Evolutionary conservation across 2,888 invertebrate species (phyloP).

Genomic region (Drosophila robusta): DNA sequence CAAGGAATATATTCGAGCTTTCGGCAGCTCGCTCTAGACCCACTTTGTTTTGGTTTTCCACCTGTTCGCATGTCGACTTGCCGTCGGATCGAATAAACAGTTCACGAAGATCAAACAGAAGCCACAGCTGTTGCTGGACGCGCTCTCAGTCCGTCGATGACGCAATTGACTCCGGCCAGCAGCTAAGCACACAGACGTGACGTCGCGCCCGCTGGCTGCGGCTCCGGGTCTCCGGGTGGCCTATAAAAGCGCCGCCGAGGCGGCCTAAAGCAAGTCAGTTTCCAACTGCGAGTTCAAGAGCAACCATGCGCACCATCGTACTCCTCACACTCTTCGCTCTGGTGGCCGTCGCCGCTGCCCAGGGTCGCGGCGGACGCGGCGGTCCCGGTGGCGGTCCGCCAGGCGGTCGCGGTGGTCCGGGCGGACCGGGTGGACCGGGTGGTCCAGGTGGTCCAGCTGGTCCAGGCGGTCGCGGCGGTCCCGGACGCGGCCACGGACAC

Average conservation of each 20-base stretch:
- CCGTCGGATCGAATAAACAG: background rate
- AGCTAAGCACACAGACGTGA: constrained; percentile 43
- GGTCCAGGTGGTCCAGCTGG: constrained; percentile 6
- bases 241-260: constrained; percentile 38
- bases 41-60: background rate
- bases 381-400: constrained; percentile 8
- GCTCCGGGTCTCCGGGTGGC: background rate
- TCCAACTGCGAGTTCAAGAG: constrained; percentile 4
- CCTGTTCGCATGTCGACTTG: background rate
- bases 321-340: constrained; percentile 39
- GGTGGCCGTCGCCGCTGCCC: constrained; percentile 28
- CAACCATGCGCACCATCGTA: constrained; percentile 50
- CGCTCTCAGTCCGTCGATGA: background rate
- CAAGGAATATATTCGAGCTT: background rate
- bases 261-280: constrained; percentile 16
- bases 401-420: constrained; percentile 4
- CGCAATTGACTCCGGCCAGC: background rate
- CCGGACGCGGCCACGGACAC: background rate
- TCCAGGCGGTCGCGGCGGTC: constrained; percentile 6
- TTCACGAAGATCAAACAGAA: constrained; percentile 1
- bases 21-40: background rate
- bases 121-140: constrained; percentile 4
- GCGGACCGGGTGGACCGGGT: constrained; percentile 1
- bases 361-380: constrained; percentile 19
- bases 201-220: background rate